These are phyloP conservation scores for Aelia acuminata DNA, from an alignment of 2,888 invertebrate species.

Conservation along the genomic window DNA sequence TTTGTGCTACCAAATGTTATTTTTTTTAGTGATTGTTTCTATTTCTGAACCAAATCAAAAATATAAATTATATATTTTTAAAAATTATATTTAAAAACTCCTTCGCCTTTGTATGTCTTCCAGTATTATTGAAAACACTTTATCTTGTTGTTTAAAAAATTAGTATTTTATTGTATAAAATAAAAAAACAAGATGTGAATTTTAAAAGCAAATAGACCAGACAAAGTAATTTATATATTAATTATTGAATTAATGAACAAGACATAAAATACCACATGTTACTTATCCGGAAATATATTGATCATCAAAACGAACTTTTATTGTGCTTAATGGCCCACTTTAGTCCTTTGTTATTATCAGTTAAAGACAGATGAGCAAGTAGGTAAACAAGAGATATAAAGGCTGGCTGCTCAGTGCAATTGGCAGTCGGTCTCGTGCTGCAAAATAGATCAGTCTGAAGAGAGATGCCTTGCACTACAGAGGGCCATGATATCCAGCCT, in stretches of 20 bases:
- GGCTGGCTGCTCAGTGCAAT: slow-evolving; percentile 41
- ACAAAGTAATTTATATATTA: too few relatives aligned
- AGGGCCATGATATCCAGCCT: slow-evolving; percentile 30
- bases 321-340: slow-evolving; percentile 25
- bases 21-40: slow-evolving; percentile 17
- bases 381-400: slow-evolving; percentile 50
- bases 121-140: slow-evolving; percentile 17
- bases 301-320: not conserved
- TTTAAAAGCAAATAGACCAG: slow-evolving; percentile 7
- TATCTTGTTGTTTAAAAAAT: not conserved
- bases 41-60: not conserved
- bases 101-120: slow-evolving; percentile 19
- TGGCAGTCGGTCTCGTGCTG: slow-evolving; percentile 51
- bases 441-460: slow-evolving; percentile 52
- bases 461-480: slow-evolving; percentile 56
- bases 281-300: slow-evolving; percentile 43
- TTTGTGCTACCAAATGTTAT: slow-evolving; percentile 25
- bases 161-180: slow-evolving; percentile 1
- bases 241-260: slow-evolving; percentile 1
- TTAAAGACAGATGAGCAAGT: slow-evolving; percentile 34
- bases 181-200: not conserved
- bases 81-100: not conserved
- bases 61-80: not conserved
- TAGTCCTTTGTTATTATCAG: slow-evolving; percentile 33
- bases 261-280: not conserved